These are phyloP conservation scores for Anabas testudineus DNA, from an alignment of 2,797 vertebrate species.

Conservation along the genomic window DNA sequence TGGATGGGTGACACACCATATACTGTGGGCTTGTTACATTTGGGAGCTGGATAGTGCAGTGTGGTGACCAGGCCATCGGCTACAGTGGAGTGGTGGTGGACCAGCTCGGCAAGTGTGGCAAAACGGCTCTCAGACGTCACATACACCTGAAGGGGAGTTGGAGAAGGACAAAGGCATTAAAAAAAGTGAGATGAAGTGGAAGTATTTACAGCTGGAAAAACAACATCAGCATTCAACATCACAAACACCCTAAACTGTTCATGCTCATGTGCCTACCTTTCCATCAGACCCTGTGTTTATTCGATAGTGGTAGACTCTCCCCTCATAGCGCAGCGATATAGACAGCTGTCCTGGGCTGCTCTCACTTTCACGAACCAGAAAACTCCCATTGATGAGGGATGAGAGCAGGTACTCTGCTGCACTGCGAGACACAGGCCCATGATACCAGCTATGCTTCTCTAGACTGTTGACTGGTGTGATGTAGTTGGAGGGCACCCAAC, in stretches of 20 bases:
- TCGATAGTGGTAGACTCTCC: constrained; percentile 99
- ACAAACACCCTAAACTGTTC: neutral
- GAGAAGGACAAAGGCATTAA: neutral
- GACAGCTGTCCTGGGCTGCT: constrained; percentile 98
- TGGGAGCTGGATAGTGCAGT: constrained; percentile 97
- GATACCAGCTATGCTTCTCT: constrained; percentile 99
- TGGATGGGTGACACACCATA: constrained; percentile 99
- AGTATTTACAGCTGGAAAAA: neutral
- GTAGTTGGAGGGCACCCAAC: constrained; percentile 99
- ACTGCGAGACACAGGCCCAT: constrained; percentile 96
- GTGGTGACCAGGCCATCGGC: constrained; percentile 98
- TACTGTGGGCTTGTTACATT: constrained; percentile 99
- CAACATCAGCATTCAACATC: neutral
- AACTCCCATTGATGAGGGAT: constrained; percentile 98
- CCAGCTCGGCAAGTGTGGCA: constrained; percentile 95
- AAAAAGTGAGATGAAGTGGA: neutral
- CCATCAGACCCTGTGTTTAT: constrained; percentile 96
- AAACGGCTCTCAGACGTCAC: constrained; percentile 98
- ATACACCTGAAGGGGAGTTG: constrained; percentile 87
- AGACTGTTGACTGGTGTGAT: constrained; percentile 99
- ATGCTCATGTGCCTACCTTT: constrained; percentile 85
- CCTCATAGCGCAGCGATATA: constrained; percentile 98
- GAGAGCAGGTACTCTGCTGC: constrained; percentile 97
- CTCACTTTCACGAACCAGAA: constrained; percentile 97
- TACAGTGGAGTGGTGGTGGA: constrained; percentile 98